Percentiles rank a stretch among this genome's conserved stretches.
Evolutionary conservation across 1,140 invertebrate genomes (phyloP).

Genomic region (Bombus fervidus): DNA sequence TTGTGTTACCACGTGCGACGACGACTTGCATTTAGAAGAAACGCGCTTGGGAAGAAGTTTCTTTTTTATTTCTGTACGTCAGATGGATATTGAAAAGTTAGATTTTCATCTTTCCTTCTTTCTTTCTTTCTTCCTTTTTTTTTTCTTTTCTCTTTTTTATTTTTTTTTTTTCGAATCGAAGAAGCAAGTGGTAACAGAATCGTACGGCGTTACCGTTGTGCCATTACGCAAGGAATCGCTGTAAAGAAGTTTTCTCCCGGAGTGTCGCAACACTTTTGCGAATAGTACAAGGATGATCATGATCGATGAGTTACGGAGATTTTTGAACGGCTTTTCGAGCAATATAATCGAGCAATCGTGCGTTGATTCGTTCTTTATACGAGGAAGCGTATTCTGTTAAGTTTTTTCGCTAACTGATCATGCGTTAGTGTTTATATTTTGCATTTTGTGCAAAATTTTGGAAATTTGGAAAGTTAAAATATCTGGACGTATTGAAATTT

Average conservation of each 20-base stretch:
- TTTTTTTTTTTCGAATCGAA: background rate
- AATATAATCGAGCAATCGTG: constrained; percentile 55
- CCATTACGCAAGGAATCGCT: constrained; percentile 33
- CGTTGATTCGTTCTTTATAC: constrained; percentile 6
- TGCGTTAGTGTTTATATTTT: background rate
- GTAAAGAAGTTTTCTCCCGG: constrained; percentile 18
- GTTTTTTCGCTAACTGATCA: background rate
- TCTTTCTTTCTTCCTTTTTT: background rate
- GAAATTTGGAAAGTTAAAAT: accelerated
- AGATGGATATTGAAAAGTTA: background rate
- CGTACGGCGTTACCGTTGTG: constrained; percentile 41
- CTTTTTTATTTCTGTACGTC: background rate
- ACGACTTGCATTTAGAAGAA: constrained; percentile 10
- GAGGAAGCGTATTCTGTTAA: background rate
- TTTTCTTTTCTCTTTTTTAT: no score
- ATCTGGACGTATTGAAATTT: background rate
- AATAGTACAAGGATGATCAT: background rate
- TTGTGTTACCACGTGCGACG: constrained; percentile 34
- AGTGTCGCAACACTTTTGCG: constrained; percentile 25
- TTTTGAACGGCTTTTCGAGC: constrained; percentile 20
- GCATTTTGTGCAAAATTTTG: background rate
- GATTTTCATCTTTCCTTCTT: background rate
- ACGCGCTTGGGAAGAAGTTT: background rate
- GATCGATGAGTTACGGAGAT: background rate
- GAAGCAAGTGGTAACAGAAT: constrained; percentile 21